These are phyloP conservation scores for Drosophila borborema DNA, from an alignment of 2,888 invertebrate genomes.

Conservation along the genomic window DNA sequence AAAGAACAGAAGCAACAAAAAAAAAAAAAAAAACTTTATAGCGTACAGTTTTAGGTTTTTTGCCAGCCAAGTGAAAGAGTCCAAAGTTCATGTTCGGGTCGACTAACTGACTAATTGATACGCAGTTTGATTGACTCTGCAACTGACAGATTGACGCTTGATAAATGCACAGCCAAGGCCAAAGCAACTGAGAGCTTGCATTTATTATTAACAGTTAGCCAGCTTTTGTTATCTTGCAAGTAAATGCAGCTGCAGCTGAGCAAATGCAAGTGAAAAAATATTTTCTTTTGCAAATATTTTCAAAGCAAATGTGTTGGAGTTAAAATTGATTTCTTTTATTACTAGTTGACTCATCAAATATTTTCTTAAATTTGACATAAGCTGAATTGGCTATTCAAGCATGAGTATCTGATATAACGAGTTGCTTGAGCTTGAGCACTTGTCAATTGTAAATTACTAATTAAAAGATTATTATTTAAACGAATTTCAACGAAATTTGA, in stretches of 20 bases:
- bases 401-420: too few relatives aligned
- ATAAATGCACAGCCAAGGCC: not conserved
- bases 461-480: too few relatives aligned
- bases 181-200: not conserved
- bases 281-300: too few relatives aligned
- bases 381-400: too few relatives aligned
- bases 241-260: not conserved
- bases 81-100: not conserved
- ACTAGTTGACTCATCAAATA: too few relatives aligned
- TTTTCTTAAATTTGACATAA: too few relatives aligned
- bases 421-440: too few relatives aligned
- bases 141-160: slow-evolving; percentile 1
- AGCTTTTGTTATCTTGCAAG: not conserved
- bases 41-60: slow-evolving; percentile 27
- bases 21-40: slow-evolving; percentile 53
- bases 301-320: too few relatives aligned
- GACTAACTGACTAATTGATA: slow-evolving; percentile 3
- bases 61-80: not conserved
- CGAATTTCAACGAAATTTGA: too few relatives aligned
- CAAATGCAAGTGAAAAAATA: not conserved
- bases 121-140: not conserved
- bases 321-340: too few relatives aligned
- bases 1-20: not conserved
- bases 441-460: too few relatives aligned
- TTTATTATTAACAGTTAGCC: not conserved